These are phyloP conservation scores for Stenotaenia linearis DNA, from an alignment of 2,888 invertebrate genomes.

Conservation along the genomic window DNA sequence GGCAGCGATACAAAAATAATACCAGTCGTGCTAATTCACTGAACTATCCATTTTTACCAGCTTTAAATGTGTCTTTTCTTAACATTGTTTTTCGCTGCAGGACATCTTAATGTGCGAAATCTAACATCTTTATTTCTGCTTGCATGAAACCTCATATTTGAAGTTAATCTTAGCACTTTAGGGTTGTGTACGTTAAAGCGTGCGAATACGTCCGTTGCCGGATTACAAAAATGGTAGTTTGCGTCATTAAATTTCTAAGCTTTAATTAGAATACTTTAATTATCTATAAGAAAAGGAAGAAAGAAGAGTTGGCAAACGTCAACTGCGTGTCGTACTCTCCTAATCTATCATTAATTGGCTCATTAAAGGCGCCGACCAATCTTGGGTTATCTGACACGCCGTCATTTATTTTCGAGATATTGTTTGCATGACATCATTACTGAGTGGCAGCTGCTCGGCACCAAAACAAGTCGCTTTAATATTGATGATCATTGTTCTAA, in stretches of 20 bases:
- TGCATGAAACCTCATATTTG: too few relatives aligned
- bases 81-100: too few relatives aligned
- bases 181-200: neutral
- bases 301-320: neutral
- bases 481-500: neutral
- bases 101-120: too few relatives aligned
- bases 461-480: neutral
- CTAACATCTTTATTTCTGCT: neutral
- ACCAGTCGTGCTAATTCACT: too few relatives aligned
- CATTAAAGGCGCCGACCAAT: neutral
- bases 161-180: neutral
- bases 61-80: too few relatives aligned
- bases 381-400: neutral
- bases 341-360: neutral
- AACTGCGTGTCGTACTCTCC: neutral
- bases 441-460: neutral
- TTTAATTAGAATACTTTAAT: too few relatives aligned
- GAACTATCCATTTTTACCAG: too few relatives aligned
- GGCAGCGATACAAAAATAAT: too few relatives aligned
- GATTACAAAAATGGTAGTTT: too few relatives aligned
- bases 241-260: too few relatives aligned
- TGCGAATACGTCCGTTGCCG: too few relatives aligned
- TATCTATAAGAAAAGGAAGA: too few relatives aligned
- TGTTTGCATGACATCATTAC: neutral
- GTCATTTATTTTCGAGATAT: neutral